Base-by-base conservation (phyloP, 1,140 invertebrate species). In the Cheumatopsyche charites region DNA sequence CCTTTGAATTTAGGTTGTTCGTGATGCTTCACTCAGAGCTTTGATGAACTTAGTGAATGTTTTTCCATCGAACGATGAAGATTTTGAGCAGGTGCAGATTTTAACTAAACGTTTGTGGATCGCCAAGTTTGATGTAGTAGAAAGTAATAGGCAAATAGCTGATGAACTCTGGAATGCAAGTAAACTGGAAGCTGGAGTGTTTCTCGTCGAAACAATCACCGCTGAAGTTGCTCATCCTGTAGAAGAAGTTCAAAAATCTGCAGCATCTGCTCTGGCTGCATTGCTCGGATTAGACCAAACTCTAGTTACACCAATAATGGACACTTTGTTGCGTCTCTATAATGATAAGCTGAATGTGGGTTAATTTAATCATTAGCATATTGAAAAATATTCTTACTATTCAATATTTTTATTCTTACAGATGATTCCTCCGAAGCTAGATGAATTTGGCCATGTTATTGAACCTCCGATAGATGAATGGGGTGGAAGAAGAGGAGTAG, bases 381-480 rank as follows among this genome's bases (percentile, higher is more conserved):
- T 19, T 47, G 1, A 26, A 26, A 1, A 23, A 49, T n/a, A 5
- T 47, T 66, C 1, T 21, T 23, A 7, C 6, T 15, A 15, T 21
- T 58, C 4, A n/a, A 17, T 45, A 11, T 6, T 45, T 47, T 66
- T 15, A 36, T 15, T 9, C 45, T 66, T 66, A 21, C 74, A 91
- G 88, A 88, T 96, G 84, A 92, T 94, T 73, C 94, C 93, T 13
- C 91, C 94, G 4, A 90, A 92, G 79, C 80, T 95, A 58, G 96
- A 99, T 82, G 89, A 93, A 79, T 96, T 98, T 85, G 96, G 96
- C 42, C 90, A 97, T 52, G 89, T 95, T 76, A 85, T 96, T 15
- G 89, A 91, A 77, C 91, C 94, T 75, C 90, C 93, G 36, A 86
- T 93, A 45, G 96, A 98, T 81, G 89, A 90, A 73, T 99, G 94